These are phyloP conservation scores for Linhomoeus sp. DNA, from an alignment of 2,888 invertebrate species.

Conservation along the genomic window DNA sequence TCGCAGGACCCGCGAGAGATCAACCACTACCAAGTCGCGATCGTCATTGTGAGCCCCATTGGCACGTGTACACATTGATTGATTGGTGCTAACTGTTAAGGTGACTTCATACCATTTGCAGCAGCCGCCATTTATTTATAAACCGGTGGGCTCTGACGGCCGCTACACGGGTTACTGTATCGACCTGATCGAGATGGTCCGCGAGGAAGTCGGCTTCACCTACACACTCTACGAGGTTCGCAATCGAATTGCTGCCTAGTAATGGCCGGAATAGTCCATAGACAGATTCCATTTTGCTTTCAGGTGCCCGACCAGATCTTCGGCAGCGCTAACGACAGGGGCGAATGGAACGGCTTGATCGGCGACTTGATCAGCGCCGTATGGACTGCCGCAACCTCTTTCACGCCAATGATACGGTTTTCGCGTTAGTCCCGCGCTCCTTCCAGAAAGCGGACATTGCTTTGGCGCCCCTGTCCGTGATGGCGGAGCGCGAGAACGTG, in stretches of 20 bases:
- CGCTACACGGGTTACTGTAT: slow-evolving; percentile 60
- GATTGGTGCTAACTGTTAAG: not conserved
- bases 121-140: slow-evolving; percentile 37
- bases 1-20: slow-evolving; percentile 16
- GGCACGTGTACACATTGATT: not conserved
- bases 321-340: slow-evolving; percentile 67
- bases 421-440: not conserved
- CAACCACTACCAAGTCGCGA: slow-evolving; percentile 18
- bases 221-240: slow-evolving; percentile 59
- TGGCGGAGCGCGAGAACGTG: slow-evolving; percentile 88
- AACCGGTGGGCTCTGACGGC: slow-evolving; percentile 11
- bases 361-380: slow-evolving; percentile 50
- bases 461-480: slow-evolving; percentile 75
- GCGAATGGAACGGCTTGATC: slow-evolving; percentile 59
- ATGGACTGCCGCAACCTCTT: slow-evolving; percentile 34
- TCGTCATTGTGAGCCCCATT: slow-evolving; percentile 13
- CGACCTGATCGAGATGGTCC: slow-evolving; percentile 70
- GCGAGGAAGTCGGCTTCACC: slow-evolving; percentile 55
- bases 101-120: slow-evolving; percentile 16
- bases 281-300: too few species aligned
- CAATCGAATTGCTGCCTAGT: not conserved
- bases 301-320: slow-evolving; percentile 49
- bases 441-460: slow-evolving; percentile 65
- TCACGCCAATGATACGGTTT: too few species aligned
- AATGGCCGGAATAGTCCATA: not conserved